Evolutionary conservation across 2,797 vertebrate genomes (phyloP).

Genomic region (Pseudochromis fuscus): DNA sequence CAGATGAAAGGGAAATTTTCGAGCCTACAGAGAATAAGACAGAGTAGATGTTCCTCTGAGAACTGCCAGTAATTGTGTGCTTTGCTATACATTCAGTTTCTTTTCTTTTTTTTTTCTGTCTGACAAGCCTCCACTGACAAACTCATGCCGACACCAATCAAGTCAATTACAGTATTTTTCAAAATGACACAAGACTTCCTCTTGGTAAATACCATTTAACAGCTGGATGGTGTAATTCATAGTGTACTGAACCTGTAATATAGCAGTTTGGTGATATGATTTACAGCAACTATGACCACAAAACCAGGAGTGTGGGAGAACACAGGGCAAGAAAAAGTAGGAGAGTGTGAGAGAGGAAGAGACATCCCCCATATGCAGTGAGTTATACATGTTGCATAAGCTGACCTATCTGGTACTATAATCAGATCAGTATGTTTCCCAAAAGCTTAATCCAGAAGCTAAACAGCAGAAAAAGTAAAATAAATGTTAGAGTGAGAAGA

Average conservation of each 20-base stretch:
- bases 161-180: neutral
- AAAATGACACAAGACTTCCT: neutral
- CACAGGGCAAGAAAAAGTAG: constrained; percentile 26
- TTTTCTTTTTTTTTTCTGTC: too few species aligned
- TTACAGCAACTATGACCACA: constrained; percentile 5
- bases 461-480: constrained; percentile 10
- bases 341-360: constrained; percentile 35
- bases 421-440: constrained; percentile 59
- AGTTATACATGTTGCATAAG: constrained; percentile 78
- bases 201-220: too few species aligned
- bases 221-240: neutral
- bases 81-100: too few species aligned
- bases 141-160: neutral
- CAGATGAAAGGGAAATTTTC: constrained; percentile 12
- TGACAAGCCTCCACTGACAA: neutral
- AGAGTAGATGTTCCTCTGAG: neutral
- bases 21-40: neutral
- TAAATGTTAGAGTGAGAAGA: constrained; percentile 36
- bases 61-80: neutral
- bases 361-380: constrained; percentile 60
- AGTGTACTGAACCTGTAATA: neutral
- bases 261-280: constrained; percentile 6
- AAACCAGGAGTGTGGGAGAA: constrained; percentile 34
- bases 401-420: constrained; percentile 74
- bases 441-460: constrained; percentile 53